Percentiles rank a stretch among this genome's conserved stretches.
These are phyloP conservation scores for Cinara cedri DNA, from an alignment of 2,888 invertebrate genomes.

Conservation along the genomic window DNA sequence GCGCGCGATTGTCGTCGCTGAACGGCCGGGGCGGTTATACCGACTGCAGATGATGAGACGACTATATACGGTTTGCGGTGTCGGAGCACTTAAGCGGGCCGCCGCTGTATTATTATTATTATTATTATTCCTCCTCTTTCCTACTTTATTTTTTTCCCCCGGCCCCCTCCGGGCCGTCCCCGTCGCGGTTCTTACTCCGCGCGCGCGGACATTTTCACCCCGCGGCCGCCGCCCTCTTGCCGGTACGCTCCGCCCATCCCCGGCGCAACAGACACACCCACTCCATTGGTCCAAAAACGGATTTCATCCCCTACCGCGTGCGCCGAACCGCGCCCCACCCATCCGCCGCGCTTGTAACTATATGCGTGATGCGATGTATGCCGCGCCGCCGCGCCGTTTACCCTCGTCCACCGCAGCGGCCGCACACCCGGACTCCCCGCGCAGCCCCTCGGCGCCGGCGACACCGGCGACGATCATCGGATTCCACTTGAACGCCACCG, in stretches of 20 bases:
- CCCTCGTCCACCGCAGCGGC: background rate
- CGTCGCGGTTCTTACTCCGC: slow-evolving; percentile 2
- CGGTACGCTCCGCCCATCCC: slow-evolving; percentile 47
- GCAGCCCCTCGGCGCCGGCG: background rate
- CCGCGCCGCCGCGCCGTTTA: background rate
- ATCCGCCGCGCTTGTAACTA: background rate
- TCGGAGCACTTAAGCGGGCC: slow-evolving; percentile 53
- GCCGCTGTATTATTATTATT: slow-evolving; percentile 37
- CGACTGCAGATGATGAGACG: slow-evolving; percentile 17
- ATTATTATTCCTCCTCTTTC: slow-evolving; percentile 15
- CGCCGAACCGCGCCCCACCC: background rate
- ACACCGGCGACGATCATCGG: slow-evolving; percentile 24
- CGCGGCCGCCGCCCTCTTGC: background rate
- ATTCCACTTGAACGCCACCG: slow-evolving; percentile 35
- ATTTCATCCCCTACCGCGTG: slow-evolving; percentile 34
- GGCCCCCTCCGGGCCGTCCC: background rate
- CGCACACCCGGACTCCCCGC: no score
- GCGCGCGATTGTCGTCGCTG: slow-evolving; percentile 53
- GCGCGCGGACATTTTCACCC: slow-evolving; percentile 50
- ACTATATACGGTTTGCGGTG: slow-evolving; percentile 48
- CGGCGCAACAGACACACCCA: slow-evolving; percentile 39
- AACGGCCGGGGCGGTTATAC: slow-evolving; percentile 24
- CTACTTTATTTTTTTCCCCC: slow-evolving; percentile 6
- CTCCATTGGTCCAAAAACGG: slow-evolving; percentile 32
- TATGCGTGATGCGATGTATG: background rate